phyloP scores from a whole-genome alignment of 2,888 invertebrate species.

The Abrostola tripartita region DNA sequence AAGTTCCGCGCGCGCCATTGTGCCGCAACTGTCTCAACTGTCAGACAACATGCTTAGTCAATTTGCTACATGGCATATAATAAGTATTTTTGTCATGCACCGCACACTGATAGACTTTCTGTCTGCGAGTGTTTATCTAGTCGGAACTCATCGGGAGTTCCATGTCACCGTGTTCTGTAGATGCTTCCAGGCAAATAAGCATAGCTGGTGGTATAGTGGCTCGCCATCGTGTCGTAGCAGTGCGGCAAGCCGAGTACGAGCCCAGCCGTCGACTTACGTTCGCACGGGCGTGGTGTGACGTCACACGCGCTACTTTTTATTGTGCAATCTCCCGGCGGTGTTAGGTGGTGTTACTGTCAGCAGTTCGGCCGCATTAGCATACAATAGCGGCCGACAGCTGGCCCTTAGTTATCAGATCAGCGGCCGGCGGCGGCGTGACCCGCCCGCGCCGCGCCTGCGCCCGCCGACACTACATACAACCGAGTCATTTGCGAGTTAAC shows the following conservation, averaged over 20 bases:
- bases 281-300: conserved; percentile 21
- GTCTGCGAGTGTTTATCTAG: conserved; percentile 11
- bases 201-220: neutral
- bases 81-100: conserved; percentile 13
- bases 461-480: neutral
- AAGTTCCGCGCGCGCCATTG: conserved; percentile 15
- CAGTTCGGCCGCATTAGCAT: conserved; percentile 68
- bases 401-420: conserved; percentile 53
- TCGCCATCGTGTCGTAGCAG: neutral
- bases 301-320: conserved; percentile 45
- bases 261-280: too few relatives aligned
- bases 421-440: conserved; percentile 15
- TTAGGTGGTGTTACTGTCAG: conserved; percentile 37
- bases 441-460: conserved; percentile 18
- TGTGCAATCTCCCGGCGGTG: conserved; percentile 40
- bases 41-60: conserved; percentile 17
- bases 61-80: conserved; percentile 7
- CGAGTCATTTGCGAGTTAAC: conserved; percentile 32
- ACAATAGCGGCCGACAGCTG: conserved; percentile 73
- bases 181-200: conserved; percentile 8
- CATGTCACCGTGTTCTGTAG: conserved; percentile 7
- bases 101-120: conserved; percentile 9
- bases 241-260: neutral
- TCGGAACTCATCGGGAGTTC: conserved; percentile 17
- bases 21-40: conserved; percentile 22